Conservation (phyloP, 2,113 vertebrate genomes). For the Thunnus maccoyii region DNA sequence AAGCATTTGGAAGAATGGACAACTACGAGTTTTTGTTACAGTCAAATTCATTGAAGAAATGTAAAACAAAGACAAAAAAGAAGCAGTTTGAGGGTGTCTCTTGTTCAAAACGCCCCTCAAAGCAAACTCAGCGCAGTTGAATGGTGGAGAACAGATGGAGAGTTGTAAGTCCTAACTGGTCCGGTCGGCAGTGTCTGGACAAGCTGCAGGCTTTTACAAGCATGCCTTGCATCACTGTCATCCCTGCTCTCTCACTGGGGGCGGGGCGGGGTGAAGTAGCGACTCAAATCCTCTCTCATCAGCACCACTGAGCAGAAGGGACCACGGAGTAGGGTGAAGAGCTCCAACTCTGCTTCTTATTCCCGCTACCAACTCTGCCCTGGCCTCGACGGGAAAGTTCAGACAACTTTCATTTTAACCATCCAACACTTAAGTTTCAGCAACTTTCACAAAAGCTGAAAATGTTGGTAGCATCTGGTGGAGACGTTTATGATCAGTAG, state of each 20-base stretch:
- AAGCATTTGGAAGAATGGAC: conserved; percentile 61
- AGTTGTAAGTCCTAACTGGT: conserved; percentile 70
- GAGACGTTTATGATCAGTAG: background rate
- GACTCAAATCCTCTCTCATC: conserved; percentile 77
- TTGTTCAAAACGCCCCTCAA: conserved; percentile 20
- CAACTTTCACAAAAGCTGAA: background rate
- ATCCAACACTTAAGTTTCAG: background rate
- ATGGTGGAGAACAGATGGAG: conserved; percentile 44
- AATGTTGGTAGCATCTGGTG: background rate
- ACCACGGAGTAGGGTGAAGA: conserved; percentile 15
- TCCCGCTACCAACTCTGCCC: background rate
- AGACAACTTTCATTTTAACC: background rate
- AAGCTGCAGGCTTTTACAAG: conserved; percentile 61
- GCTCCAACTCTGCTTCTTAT: conserved; percentile 30
- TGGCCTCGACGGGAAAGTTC: background rate
- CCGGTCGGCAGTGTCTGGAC: conserved; percentile 62
- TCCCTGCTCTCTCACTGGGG: conserved; percentile 61
- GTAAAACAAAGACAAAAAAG: conserved; percentile 28
- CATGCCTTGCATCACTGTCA: conserved; percentile 71
- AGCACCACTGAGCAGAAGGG: conserved; percentile 75
- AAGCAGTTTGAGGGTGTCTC: conserved; percentile 8
- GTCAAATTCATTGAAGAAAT: conserved; percentile 46
- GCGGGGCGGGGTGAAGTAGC: conserved; percentile 66
- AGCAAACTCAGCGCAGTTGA: conserved; percentile 40
- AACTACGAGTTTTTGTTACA: conserved; percentile 66